Conservation (phyloP, 2,797 vertebrate species). For the Ceryle rudis region DNA sequence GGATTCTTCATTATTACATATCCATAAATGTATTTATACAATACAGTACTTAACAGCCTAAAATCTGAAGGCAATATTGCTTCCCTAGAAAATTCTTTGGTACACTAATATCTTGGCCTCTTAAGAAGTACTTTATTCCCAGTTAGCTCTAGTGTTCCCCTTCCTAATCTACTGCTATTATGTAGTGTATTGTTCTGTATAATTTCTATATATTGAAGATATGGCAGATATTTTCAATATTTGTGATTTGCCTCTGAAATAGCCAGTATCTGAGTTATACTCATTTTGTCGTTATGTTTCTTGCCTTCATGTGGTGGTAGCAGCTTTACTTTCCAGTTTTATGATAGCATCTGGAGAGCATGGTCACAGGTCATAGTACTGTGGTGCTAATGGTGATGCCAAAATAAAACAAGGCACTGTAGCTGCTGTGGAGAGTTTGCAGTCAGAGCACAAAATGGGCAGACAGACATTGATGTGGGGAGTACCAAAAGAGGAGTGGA, state of each 20-base stretch:
- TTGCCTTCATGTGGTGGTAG: accelerated
- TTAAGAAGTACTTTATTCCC: not conserved
- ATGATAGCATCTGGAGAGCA: accelerated
- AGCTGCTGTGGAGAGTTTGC: not conserved
- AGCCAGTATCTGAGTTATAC: not conserved
- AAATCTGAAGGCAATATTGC: not conserved
- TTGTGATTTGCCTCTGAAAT: not conserved
- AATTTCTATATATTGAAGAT: not conserved
- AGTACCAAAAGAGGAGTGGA: not conserved
- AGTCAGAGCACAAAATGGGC: not conserved
- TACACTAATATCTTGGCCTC: not conserved
- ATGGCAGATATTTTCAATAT: not conserved
- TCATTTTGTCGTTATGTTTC: not conserved
- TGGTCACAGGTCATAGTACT: not conserved
- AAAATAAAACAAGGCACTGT: not conserved
- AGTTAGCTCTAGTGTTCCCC: not conserved
- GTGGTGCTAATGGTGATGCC: accelerated
- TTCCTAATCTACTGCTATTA: not conserved
- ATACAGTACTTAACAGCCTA: not conserved
- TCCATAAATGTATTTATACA: not conserved
- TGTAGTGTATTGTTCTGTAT: not conserved
- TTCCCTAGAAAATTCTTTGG: not conserved
- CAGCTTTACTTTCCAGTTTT: not conserved
- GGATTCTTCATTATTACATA: not conserved
- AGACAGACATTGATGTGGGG: not conserved